Base-by-base conservation (phyloP, 2,113 vertebrate genomes). In the Anolis carolinensis region DNA sequence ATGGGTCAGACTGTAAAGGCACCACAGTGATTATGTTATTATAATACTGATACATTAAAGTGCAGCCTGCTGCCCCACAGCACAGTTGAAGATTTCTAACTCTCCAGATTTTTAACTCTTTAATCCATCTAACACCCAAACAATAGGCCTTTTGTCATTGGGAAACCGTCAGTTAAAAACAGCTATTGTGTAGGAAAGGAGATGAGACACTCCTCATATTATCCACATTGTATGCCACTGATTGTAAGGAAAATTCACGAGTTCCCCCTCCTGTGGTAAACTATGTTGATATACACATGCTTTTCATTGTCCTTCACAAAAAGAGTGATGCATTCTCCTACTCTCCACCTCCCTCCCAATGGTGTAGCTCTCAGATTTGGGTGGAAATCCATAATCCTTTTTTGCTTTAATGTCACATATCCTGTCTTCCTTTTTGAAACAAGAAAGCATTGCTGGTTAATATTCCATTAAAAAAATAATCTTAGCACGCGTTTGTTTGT, bases 31-130 rank as follows among this genome's bases (percentile, higher is more conserved):
- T 68, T 82, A n/a, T 68, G 7, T 86, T 70, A 85, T 39, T 87
- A 25, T 65, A 81, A 48, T 67, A 27, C 77, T 70, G 63, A 70
- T 83, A 81, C 30, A 79, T 87, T 36, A 86, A 34, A 86, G 7
- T 7, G 79, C 30, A 82, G 1, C 34, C 18, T 78, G 87, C 90
- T 87, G 7, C 44, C 87, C 87, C 48, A 21, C 36, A 63, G 55
- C 18, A 82, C 1, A 18, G 4, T 4, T 71, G 74, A 83, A 73
- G 75, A 48, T 89, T 90, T 68, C 68, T 86, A 88, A 75, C 67
- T 83, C 79, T 86, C 75, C 68, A 71, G 77, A 71, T 3, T 90
- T 92, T 91, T 92, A 91, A 86, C 27, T 88, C 65, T 11, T 14
- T 83, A 9, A 11, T 86, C 90, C 81, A 79, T 75, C 44, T 44